Evolutionary conservation across 2,888 invertebrate species (phyloP), one percentile per base, ranked within the genome.

Genomic region (Drosophila neonasuta): DNA sequence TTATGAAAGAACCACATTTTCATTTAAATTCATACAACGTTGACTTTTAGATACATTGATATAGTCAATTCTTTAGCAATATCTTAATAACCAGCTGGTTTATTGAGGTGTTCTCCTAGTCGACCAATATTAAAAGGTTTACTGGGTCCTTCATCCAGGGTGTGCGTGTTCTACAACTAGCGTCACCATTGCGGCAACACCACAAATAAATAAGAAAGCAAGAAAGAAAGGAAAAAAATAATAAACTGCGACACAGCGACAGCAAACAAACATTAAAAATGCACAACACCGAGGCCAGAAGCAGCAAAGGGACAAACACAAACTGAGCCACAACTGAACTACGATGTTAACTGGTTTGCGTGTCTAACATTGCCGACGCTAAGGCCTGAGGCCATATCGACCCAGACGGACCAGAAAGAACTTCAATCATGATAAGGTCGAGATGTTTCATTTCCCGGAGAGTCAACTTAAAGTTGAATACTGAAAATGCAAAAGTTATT

Each of bases 231-330:
- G 24, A 49, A 44, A 58, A 61, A 63, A 67, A 61, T 61, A 79
- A 79, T 75, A 71, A 71, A 69, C 77, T 73, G 75, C 63, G 80
- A 83, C 86, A 83, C 71, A 71, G 79, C 81, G 79, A 83, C 75
- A 61, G 79, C 79, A 86, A 86, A 86, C 68, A 80, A 83, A 71
- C 77, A 81, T 76, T 74, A 71, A 80, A 79, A 80, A 74, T 72
- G 61, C 77, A 71, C 76, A 65, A 71, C 79, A 68, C 77, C 64
- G 77, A 46, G 61, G 41, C 55, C 60, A 52, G 68, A 55, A 46
- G 36, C 36, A n/a, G 59, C 75, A 57, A 42, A 56, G 51, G 71
- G 65, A 52, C 39, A 64, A 62, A 36, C 51, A 45, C 42, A 24
- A 24, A 41, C 67, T 32, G 59, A 20, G 39, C 39, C 8, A 41